A percentile compares a stretch with the other conserved stretches of the same genome.
phyloP scores from a whole-genome alignment of 92 coral and sea anemone genomes.

The Blastomussa wellsi region DNA sequence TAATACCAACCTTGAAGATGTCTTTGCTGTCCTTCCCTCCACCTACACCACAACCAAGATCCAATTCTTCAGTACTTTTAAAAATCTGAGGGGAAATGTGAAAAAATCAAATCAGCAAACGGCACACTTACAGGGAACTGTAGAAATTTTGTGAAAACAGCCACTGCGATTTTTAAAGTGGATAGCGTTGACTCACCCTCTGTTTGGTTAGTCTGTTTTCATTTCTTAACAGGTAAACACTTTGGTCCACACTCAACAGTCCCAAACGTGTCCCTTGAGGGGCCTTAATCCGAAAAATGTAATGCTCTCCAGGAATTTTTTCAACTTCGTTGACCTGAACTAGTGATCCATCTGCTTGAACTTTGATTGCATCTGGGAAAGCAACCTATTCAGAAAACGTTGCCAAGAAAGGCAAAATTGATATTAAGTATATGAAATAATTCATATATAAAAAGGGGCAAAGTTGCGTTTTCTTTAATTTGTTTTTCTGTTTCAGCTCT shows the following conservation, averaged over 20 bases:
- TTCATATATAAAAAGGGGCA: too few species aligned
- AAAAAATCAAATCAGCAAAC: neutral
- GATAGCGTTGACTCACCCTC: conserved; percentile 52
- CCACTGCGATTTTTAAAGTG: neutral
- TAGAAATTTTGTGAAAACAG: too few species aligned
- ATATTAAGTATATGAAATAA: too few species aligned
- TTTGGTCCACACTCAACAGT: conserved; percentile 84
- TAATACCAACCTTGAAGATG: conserved; percentile 64
- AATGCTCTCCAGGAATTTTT: conserved; percentile 46
- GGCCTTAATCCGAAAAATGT: conserved; percentile 49
- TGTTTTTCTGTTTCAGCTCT: neutral
- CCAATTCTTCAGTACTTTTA: conserved; percentile 65
- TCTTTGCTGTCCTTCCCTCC: conserved; percentile 73
- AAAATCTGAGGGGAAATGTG: conserved; percentile 58
- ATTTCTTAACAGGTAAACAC: conserved; percentile 84
- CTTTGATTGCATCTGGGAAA: conserved; percentile 14
- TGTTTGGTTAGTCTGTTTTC: conserved; percentile 75
- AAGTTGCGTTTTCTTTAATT: too few species aligned
- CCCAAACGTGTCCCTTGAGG: conserved; percentile 74
- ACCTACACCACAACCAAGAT: conserved; percentile 90
- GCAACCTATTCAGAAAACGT: neutral
- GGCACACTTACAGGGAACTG: neutral
- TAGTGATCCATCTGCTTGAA: neutral
- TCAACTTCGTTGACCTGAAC: conserved; percentile 7
- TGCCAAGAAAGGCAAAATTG: neutral